Base-by-base conservation (phyloP, 1,140 invertebrate species). In the Philopotamus ludificatus region DNA sequence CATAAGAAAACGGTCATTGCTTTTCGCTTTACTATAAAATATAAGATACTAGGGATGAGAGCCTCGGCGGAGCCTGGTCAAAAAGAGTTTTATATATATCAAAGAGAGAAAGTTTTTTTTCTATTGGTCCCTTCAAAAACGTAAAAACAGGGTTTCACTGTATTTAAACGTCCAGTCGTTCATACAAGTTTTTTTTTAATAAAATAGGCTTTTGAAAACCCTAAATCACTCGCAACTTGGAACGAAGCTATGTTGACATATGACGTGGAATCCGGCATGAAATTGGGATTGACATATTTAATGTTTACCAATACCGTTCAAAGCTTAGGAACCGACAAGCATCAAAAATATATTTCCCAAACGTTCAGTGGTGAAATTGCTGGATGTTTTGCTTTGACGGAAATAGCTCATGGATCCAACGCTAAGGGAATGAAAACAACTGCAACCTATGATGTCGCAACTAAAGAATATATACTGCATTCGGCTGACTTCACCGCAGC, bases 361-460 rank as follows among this genome's bases (percentile, higher is more conserved):
- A 75, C 81, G n/a, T 75, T 83, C 39, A 77, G 81, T 22, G 80
- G 79, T 12, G 75, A 82, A 63, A 86, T 87, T 45, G 67, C 76
- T 61, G 90, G 90, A n/a, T 91, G 89, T 72, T 94, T 92, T 77
- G 89, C 89, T 0, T 74, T 95, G 0, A 95, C 92, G 0, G 93
- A 95, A 78, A 83, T 95, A n/a, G 85, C 87, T 3, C 93, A 95
- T 79, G 93, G 93, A 2, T 92, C 89, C 16, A 94, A 95, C 74
- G 89, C 90, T 2, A 87, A 88, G 75, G 87, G 85, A 25, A 88
- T 95, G 85, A 83, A 87, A 63, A 95, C 93, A 0, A 89, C 86
- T 1, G 92, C 92, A 0, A 91, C 86, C 0, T 95, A 89, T 76
- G 85, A 92, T 73, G 80, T 84, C 0, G 79, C 83, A 51, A 88